phyloP scores from a whole-genome alignment of 1,140 invertebrate species.

The Drosophila equinoxialis region DNA sequence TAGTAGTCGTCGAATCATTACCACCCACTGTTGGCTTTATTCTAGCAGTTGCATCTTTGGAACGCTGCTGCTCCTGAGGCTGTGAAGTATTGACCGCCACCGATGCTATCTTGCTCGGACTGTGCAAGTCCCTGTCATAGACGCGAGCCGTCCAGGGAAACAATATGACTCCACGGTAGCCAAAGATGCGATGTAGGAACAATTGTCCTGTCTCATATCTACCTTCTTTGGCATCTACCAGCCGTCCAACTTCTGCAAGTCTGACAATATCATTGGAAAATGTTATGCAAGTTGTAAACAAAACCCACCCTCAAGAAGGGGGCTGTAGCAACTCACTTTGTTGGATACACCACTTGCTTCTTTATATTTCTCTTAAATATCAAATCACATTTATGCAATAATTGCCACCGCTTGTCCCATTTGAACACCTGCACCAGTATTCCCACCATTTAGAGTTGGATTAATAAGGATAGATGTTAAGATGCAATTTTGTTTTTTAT shows the following conservation, averaged over 20 bases:
- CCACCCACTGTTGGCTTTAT: constrained; percentile 61
- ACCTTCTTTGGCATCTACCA: constrained; percentile 92
- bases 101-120: constrained; percentile 73
- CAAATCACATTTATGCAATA: constrained; percentile 59
- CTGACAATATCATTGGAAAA: constrained; percentile 66
- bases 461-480: background rate
- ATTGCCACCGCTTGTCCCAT: constrained; percentile 64
- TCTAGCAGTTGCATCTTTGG: constrained; percentile 63
- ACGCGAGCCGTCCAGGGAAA: constrained; percentile 98
- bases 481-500: background rate
- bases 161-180: constrained; percentile 96
- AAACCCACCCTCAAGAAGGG: background rate
- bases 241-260: constrained; percentile 86
- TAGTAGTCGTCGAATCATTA: constrained; percentile 3
- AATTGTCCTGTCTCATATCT: constrained; percentile 98
- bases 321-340: constrained; percentile 53
- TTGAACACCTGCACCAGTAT: constrained; percentile 62
- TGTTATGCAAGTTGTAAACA: constrained; percentile 25
- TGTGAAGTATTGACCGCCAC: constrained; percentile 62
- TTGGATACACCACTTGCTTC: constrained; percentile 62
- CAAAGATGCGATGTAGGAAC: constrained; percentile 97
- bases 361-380: constrained; percentile 54
- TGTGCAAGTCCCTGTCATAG: constrained; percentile 94
- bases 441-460: constrained; percentile 39
- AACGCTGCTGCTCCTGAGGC: constrained; percentile 49